Percentiles rank a stretch among this genome's conserved stretches.
Conservation (phyloP, 2,888 invertebrate species). For the Dryocosmus kuriphilus region DNA sequence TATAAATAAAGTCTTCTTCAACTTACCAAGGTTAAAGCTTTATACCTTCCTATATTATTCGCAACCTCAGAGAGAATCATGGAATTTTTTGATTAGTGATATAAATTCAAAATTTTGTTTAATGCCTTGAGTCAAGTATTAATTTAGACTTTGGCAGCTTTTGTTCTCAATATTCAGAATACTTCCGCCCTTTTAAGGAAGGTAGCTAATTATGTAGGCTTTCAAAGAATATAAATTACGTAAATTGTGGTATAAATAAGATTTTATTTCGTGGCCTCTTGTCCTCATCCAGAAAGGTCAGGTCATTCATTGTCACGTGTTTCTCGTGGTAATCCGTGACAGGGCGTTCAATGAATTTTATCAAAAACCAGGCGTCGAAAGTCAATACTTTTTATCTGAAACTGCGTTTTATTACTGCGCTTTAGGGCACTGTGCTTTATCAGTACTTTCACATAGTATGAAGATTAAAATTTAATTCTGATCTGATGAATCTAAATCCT, state of each 20-base stretch:
- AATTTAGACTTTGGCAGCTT: background rate
- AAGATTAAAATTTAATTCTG: background rate
- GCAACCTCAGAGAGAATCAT: no score
- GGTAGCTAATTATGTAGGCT: background rate
- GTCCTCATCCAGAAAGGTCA: background rate
- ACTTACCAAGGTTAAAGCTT: no score
- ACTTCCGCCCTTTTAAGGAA: background rate
- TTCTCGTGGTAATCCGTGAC: conserved; percentile 59
- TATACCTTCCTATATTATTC: no score
- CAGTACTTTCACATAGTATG: background rate
- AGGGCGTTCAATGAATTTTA: conserved; percentile 61
- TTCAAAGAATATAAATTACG: background rate
- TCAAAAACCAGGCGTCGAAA: conserved; percentile 63
- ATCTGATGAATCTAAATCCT: no score
- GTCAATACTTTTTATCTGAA: conserved; percentile 60
- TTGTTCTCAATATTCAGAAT: background rate
- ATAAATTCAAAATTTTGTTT: no score
- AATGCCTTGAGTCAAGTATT: background rate
- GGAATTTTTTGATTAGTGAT: no score
- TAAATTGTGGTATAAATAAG: background rate
- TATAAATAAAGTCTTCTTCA: no score
- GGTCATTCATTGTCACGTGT: conserved; percentile 19
- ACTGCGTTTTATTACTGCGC: background rate
- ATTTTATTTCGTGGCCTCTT: background rate
- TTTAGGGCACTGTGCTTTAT: background rate